Evolutionary conservation across 1,140 invertebrate genomes (phyloP).

Genomic region (Caenorhabditis inopinata): DNA sequence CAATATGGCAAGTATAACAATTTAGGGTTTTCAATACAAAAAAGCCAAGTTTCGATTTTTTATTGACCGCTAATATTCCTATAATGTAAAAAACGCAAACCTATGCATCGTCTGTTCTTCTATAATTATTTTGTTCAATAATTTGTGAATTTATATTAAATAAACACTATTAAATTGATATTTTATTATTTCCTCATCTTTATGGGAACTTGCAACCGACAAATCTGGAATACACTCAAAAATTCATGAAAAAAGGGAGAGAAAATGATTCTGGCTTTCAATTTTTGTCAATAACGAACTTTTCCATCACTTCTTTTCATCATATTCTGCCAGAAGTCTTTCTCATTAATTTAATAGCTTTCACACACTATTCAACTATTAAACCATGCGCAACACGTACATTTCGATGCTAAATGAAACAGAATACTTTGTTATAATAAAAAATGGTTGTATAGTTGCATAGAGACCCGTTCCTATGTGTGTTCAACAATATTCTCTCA

Average conservation of each 20-base stretch:
- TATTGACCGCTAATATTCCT: too few relatives aligned
- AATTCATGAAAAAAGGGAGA: not conserved
- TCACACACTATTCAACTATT: conserved; percentile 10
- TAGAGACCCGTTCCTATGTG: too few relatives aligned
- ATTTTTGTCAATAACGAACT: not conserved
- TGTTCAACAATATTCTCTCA: not conserved
- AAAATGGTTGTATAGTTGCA: conserved; percentile 12
- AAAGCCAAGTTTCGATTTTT: too few relatives aligned
- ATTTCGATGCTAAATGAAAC: not conserved
- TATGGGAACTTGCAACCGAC: too few relatives aligned
- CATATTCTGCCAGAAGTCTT: conserved; percentile 15
- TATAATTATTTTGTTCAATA: too few relatives aligned
- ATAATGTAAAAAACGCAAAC: too few relatives aligned
- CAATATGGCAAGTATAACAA: too few relatives aligned
- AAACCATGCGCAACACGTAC: too few relatives aligned
- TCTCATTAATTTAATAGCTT: conserved; percentile 33
- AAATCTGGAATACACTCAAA: not conserved
- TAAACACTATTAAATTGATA: not conserved
- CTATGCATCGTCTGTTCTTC: too few relatives aligned
- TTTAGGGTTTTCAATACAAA: too few relatives aligned
- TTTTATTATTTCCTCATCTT: not conserved
- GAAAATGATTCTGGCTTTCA: not conserved
- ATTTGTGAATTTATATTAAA: not conserved
- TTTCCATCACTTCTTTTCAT: not conserved
- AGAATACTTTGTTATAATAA: not conserved